Conservation (phyloP, 2,797 vertebrate genomes). For the Halcyon badia region DNA sequence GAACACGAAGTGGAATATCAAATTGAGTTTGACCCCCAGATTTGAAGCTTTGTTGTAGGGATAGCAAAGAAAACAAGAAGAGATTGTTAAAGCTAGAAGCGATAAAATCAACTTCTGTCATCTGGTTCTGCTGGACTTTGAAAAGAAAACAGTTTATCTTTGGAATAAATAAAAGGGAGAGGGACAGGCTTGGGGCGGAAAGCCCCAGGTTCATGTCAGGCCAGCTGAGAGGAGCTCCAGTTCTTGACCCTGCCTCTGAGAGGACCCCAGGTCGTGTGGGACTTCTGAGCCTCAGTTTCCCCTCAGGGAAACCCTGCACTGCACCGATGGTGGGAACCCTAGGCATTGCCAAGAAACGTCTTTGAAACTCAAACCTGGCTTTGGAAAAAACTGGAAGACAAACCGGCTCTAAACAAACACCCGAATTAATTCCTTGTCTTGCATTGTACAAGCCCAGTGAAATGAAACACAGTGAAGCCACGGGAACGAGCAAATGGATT, state of each 20-base stretch:
- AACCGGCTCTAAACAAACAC: slow-evolving; percentile 46
- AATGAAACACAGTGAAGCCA: background rate
- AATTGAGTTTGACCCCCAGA: background rate
- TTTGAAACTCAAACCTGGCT: slow-evolving; percentile 63
- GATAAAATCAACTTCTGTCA: background rate
- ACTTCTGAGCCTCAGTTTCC: slow-evolving; percentile 22
- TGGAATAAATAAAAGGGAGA: slow-evolving; percentile 46
- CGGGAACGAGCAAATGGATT: background rate
- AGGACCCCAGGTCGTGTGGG: background rate
- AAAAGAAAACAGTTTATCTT: slow-evolving; percentile 61
- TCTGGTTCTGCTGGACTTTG: slow-evolving; percentile 4
- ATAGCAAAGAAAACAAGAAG: background rate
- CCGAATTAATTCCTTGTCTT: slow-evolving; percentile 2
- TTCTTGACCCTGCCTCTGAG: background rate
- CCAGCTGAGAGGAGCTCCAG: background rate
- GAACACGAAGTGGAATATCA: background rate
- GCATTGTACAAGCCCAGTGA: slow-evolving; percentile 57
- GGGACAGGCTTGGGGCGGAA: background rate
- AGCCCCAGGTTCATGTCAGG: fast-evolving
- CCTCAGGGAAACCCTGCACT: background rate
- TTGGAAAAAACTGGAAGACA: slow-evolving; percentile 45
- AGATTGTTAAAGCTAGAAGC: background rate
- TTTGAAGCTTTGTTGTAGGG: background rate
- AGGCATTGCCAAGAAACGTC: slow-evolving; percentile 4
- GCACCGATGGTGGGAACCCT: fast-evolving